Conservation (phyloP, 2,797 vertebrate species). For the Schizothorax lantsangensis region DNA sequence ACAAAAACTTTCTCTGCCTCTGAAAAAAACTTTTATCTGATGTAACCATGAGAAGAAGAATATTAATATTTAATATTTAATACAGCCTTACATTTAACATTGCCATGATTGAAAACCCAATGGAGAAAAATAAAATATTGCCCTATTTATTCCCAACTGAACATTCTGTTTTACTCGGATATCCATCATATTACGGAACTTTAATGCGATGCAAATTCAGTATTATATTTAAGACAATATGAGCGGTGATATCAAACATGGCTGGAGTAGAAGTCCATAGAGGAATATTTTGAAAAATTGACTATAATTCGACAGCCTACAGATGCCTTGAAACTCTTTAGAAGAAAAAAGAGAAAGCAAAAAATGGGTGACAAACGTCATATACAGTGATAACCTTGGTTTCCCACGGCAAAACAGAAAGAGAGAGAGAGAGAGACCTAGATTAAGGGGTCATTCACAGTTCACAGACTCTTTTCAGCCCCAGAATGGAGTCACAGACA, state of each 20-base stretch:
- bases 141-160: neutral
- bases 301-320: neutral
- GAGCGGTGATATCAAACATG: neutral
- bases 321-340: slow-evolving; percentile 15
- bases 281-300: neutral
- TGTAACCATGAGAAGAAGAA: neutral
- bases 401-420: neutral
- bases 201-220: neutral
- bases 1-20: neutral
- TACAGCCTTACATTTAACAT: slow-evolving; percentile 11
- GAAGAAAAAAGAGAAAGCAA: slow-evolving; percentile 44
- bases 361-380: slow-evolving; percentile 58
- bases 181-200: neutral
- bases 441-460: slow-evolving; percentile 15
- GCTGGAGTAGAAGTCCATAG: neutral
- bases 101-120: slow-evolving; percentile 6
- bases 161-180: neutral
- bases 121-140: neutral
- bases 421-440: neutral
- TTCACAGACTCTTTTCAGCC: slow-evolving; percentile 22
- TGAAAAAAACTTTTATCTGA: neutral
- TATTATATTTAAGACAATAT: neutral
- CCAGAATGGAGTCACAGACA: neutral
- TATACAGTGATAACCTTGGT: slow-evolving; percentile 50
- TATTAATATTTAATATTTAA: slow-evolving; percentile 14